Evolutionary conservation across 2,888 invertebrate species (phyloP).

Genomic region (Teleogryllus oceanicus): DNA sequence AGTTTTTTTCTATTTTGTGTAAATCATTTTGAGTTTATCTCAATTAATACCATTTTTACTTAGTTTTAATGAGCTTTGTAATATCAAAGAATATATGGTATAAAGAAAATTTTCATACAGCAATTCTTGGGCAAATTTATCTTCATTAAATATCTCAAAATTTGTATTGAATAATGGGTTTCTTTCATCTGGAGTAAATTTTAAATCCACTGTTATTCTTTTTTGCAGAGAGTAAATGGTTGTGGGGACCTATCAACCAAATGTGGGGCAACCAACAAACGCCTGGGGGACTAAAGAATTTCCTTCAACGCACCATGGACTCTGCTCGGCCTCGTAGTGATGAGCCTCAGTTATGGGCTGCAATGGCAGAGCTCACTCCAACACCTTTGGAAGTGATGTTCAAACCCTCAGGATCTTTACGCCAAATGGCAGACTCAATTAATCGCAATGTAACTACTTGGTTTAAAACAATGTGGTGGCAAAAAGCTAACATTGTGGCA

Average conservation of each 20-base stretch:
- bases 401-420: slow-evolving; percentile 47
- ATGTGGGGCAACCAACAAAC: slow-evolving; percentile 59
- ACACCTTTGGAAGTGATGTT: slow-evolving; percentile 46
- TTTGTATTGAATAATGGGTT: too few relatives aligned
- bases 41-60: too few relatives aligned
- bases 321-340: slow-evolving; percentile 27
- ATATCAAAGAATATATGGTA: too few relatives aligned
- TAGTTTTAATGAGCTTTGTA: too few relatives aligned
- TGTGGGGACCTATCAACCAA: slow-evolving; percentile 63
- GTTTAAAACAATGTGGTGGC: slow-evolving; percentile 48
- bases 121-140: too few relatives aligned
- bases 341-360: slow-evolving; percentile 45
- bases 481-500: slow-evolving; percentile 51
- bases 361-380: slow-evolving; percentile 55
- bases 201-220: not conserved
- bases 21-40: too few relatives aligned
- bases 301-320: slow-evolving; percentile 32
- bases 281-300: slow-evolving; percentile 46
- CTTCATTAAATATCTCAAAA: too few relatives aligned
- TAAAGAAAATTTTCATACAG: too few relatives aligned
- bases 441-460: slow-evolving; percentile 49
- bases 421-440: slow-evolving; percentile 49
- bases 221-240: slow-evolving; percentile 54
- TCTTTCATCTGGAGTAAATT: too few relatives aligned
- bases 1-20: too few relatives aligned